A percentile compares a stretch with the other conserved stretches of the same genome.
phyloP scores from a whole-genome alignment of 2,888 invertebrate species.

The Acanthosepion esculentum region DNA sequence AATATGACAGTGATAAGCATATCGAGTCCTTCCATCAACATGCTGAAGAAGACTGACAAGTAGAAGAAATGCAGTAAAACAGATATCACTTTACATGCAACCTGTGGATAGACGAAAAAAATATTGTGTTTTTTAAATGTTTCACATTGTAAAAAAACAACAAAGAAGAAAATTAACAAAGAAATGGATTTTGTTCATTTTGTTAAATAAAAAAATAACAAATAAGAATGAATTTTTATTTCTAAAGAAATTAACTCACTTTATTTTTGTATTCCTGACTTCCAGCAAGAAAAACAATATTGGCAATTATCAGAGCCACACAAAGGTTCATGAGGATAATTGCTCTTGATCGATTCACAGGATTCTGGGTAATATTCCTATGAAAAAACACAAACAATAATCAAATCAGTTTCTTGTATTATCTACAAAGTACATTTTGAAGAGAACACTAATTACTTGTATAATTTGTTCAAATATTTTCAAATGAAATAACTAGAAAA shows the following conservation, averaged over 20 bases:
- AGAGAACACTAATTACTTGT: not conserved
- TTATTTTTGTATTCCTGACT: not conserved
- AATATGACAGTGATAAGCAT: slow-evolving; percentile 33
- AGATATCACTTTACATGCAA: not conserved
- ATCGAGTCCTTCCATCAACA: slow-evolving; percentile 45
- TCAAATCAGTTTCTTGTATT: not conserved
- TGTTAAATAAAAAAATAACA: not conserved
- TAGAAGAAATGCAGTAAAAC: slow-evolving; percentile 11
- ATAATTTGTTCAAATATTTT: not conserved
- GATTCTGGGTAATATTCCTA: slow-evolving; percentile 13
- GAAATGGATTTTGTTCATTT: too few species aligned
- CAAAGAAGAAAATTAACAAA: too few species aligned
- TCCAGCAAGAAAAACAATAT: not conserved
- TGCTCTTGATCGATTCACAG: not conserved
- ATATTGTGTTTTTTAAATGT: not conserved
- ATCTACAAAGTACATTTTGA: not conserved
- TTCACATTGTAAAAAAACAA: too few species aligned
- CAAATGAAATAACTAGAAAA: too few species aligned
- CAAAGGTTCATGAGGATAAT: slow-evolving; percentile 40
- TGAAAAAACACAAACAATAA: not conserved
- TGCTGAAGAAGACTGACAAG: slow-evolving; percentile 40
- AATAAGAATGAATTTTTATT: not conserved
- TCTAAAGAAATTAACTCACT: not conserved
- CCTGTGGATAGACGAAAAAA: not conserved
- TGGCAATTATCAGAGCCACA: not conserved